Evolutionary conservation across 2,888 invertebrate genomes (phyloP), one percentile per base, ranked within the genome.

Genomic region (Zelleria hepariella): DNA sequence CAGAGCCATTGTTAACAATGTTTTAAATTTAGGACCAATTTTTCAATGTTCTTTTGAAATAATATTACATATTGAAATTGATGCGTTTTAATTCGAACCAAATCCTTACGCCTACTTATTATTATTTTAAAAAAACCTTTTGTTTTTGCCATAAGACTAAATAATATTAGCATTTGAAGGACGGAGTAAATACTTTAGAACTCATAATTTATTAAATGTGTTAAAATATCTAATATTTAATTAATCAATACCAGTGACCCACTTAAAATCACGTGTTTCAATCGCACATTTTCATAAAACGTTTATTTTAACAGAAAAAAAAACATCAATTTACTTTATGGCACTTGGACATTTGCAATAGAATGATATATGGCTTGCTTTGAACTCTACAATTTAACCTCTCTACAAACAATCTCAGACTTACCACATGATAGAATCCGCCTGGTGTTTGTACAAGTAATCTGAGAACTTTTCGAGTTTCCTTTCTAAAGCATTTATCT

Each of bases 381-480:
- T 32, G 32, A 32, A 7, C 10, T 7, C 32, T 32, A 5, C 5
- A 32, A 32, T 32, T 7, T 32, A 5, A 7, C 10, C 10, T 49
- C 2, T 5, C 7, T 15, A 5, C 52, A 24, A 23, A 23, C 24
- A 21, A 6, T n/a, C 2, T 8, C 4, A 49, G n/a, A 10, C 10
- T 78, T 66, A 92, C 91, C 92, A 92, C 85, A 92, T 87, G 68
- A 91, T 91, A 42, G 91, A 91, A 66, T 91, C 91, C 0, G 90
- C 89, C 70, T 91, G 89, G 61, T 90, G 85, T 70, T 89, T 90
- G 66, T 82, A 78, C 64, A 91, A 67, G 68, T 88, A 84, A 65
- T 89, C 87, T 4, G 89, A 89, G 69, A 89, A 89, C 63, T 75
- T 84, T 64, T 89, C 89, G 60, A 89, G 71, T 75, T 84, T 88